Evolutionary conservation across 2,888 invertebrate genomes (phyloP), one percentile per base, ranked within the genome.

Genomic region (Drosophila neotestacea): DNA sequence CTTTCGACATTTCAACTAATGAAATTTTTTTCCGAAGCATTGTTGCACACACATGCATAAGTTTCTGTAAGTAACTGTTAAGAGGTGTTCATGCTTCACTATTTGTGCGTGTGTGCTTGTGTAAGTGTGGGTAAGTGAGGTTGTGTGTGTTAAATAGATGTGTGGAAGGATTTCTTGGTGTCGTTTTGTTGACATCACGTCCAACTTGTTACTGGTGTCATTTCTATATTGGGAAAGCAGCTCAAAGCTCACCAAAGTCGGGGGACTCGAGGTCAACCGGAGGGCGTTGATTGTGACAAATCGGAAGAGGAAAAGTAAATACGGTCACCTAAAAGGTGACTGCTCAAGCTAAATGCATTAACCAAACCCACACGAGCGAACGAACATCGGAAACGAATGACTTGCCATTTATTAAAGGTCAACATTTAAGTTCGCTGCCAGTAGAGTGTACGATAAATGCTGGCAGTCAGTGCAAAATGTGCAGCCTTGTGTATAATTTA

Each of bases 121-220:
- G 30, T 10, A 13, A 22, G n/a, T 51, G 22, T 28, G 16, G 36
- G 30, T 10, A 13, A 22, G n/a, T 38, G 7, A 27, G 27, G 47
- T 11, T 44, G 42, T 55, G 47, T 55, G 16, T 44, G 13, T 32
- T 42, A 46, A 54, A 42, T 22, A 27, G 30, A 56, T 56, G 58
- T 59, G 34, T 64, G 63, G 44, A 51, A 62, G 54, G 48, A 70
- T 51, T 54, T 48, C 41, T 70, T 51, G 60, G 60, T 74, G 67
- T 56, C 79, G 22, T 73, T 81, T 74, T 85, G 87, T 79, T 85
- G 85, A 79, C 85, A 87, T 80, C 82, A 85, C 87, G 85, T 87
- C 69, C 80, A 72, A 75, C 75, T 79, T 80, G 79, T 77, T 87
- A 77, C 68, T 64, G 72, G 70, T 82, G 73, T 85, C 75, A 79